These are phyloP conservation scores for Rhopalosiphum padi DNA, from an alignment of 1,140 invertebrate genomes.

Conservation along the genomic window DNA sequence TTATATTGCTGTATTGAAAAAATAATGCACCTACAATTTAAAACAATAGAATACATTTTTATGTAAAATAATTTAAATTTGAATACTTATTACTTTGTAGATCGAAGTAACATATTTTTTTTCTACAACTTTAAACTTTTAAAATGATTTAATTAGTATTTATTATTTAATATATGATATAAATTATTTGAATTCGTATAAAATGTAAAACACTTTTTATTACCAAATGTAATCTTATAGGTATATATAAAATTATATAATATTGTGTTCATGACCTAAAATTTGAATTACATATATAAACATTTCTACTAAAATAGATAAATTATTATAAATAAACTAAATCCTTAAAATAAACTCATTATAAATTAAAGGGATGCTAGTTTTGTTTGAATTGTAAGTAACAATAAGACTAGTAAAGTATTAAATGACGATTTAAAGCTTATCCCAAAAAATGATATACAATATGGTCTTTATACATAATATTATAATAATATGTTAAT, in stretches of 20 bases:
- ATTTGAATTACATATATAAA: neutral
- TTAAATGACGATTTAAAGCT: neutral
- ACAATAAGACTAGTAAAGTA: too few relatives aligned
- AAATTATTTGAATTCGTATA: neutral
- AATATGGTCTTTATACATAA: neutral
- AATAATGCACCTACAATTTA: neutral
- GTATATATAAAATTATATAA: too few relatives aligned
- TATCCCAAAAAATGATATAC: neutral
- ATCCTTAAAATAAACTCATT: neutral
- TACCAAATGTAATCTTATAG: too few relatives aligned
- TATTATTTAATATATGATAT: neutral
- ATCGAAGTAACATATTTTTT: neutral
- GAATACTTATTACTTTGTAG: neutral
- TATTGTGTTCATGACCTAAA: neutral
- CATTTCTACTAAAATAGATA: neutral
- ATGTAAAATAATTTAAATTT: neutral
- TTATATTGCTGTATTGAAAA: too few relatives aligned
- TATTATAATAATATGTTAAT: neutral
- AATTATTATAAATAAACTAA: neutral
- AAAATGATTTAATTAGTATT: neutral
- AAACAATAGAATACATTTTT: neutral
- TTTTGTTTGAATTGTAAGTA: neutral
- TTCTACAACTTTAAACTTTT: neutral
- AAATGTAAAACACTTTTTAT: neutral
- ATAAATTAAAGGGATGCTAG: neutral